Percentiles rank a stretch among this genome's conserved stretches.
These are phyloP conservation scores for Cyaniris semiargus DNA, from an alignment of 2,888 invertebrate species.

Conservation along the genomic window DNA sequence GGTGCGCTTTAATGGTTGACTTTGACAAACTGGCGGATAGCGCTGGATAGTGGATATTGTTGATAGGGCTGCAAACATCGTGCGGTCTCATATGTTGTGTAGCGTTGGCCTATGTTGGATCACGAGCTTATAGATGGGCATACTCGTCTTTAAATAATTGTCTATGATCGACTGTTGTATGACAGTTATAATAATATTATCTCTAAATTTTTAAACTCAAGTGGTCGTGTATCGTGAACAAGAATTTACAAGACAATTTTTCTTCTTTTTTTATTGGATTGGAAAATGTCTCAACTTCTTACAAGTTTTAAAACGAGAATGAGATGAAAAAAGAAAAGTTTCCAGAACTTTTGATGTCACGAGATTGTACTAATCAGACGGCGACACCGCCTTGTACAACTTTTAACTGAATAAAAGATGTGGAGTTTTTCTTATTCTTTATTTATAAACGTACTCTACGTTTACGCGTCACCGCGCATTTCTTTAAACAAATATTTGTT, in stretches of 20 bases:
- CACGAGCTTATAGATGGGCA: too few relatives aligned
- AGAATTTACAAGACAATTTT: background rate
- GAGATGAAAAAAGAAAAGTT: slow-evolving; percentile 28
- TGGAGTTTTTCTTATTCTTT: slow-evolving; percentile 2
- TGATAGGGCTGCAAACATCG: background rate
- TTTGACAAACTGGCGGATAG: background rate
- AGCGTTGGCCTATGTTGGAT: too few relatives aligned
- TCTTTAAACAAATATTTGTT: slow-evolving; percentile 15
- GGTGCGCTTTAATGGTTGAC: background rate
- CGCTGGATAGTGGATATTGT: background rate
- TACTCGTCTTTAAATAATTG: too few relatives aligned
- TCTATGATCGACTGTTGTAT: too few relatives aligned
- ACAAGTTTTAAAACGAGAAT: background rate
- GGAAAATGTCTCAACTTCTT: slow-evolving; percentile 1
- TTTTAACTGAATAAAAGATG: slow-evolving; percentile 16
- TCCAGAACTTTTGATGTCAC: slow-evolving; percentile 22
- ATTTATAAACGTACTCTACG: background rate
- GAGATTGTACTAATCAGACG: slow-evolving; percentile 10
- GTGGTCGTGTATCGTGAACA: background rate
- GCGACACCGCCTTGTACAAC: background rate
- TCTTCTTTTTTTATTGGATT: background rate
- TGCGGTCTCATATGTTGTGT: too few relatives aligned
- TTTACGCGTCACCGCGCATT: background rate
- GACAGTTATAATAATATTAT: too few relatives aligned
- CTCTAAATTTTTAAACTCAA: background rate